Base-by-base conservation (phyloP, 2,113 vertebrate species). In the Microcebus griseorufus region DNA sequence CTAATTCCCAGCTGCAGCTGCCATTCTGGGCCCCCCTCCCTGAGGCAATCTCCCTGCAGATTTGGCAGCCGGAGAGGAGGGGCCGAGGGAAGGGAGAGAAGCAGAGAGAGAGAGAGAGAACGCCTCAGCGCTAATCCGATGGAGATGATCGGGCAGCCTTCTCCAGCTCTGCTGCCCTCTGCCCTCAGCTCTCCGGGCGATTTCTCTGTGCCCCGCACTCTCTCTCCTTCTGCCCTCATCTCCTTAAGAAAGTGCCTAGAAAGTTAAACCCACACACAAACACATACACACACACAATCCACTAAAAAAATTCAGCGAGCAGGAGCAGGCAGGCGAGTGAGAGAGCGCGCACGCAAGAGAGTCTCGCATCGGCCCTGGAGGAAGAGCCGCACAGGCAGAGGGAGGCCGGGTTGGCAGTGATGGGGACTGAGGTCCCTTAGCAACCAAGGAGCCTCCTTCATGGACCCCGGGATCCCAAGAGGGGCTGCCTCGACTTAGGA, bases 231-330 rank as follows among this genome's bases (percentile, higher is more conserved):
- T 98, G 97, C 97, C 97, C 98, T 98, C 97, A 97, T 98, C 97
- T 98, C 98, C 98, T 98, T 98, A 98, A 98, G 98, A 98, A 99
- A 99, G 98, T 98, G 97, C 97, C 97, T 97, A 97, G 98, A 98
- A 99, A 98, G 97, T 99, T 98, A 98, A 98, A 97, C 95, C 95
- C 97, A 93, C 93, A 86, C 92, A 97, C 94, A 94, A 90, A 92
- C 18, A 87, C 55, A 60, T 10, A 90, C 60, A 95, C 65, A 93
- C 51, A 42, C 88, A 90, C n/a, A 73, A 70, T 20, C 53, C 55
- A 70, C 92, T 8, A 85, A 75, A 75, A 62, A 83, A 86, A 82
- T 34, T 27, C 94, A 65, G 48, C 42, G 34, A 86, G 27, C 93
- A 80, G 55, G 45, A 91, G 76, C 88, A 80, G 86, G 79, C 97